Evolutionary conservation across 2,113 vertebrate species (phyloP), one percentile per base, ranked within the genome.

Genomic region (Rhegmatorhina hoffmannsi): DNA sequence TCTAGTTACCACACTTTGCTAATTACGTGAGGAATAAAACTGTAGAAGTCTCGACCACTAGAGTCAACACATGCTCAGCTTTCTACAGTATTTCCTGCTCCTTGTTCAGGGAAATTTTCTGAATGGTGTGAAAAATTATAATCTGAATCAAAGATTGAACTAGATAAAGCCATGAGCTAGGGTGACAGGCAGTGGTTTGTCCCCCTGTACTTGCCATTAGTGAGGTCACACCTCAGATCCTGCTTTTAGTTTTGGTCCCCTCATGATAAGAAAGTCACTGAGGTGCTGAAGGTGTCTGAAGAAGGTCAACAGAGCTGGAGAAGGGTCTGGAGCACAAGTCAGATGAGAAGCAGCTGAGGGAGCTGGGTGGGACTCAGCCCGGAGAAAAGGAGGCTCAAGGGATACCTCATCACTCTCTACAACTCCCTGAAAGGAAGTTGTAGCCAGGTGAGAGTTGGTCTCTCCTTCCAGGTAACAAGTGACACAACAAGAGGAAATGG

Each of bases 361-460:
- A 73, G 52, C 44, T 44, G 23, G 36, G 10, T 11, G 26, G 11
- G 9, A 28, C 26, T 74, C 8, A 74, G 20, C 12, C 26, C 9
- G 19, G 28, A 52, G 68, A 43, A 49, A 26, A 80, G 10, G 68
- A 44, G 9, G 26, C 25, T 73, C 9, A 31, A 5, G 17, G 8
- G 15, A 8, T 2, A 59, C 26, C 17, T 36, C 18, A 28, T 44
- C 21, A 33, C 44, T 26, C 17, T 31, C 3, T 33, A 28, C 26
- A 74, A 19, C 9, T 59, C 13, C 29, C 29, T 40, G 58, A 72
- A 29, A 49, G 20, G 40, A 80, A 13, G 25, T 0, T 34, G 19
- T 5, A 40, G 12, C 9, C 19, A 56, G 49, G 19, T 40, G 20
- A 25, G 17, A 3, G 8, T 21, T 2, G 0, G 58, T n/a, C 66